Evolutionary conservation across 2,888 invertebrate genomes (phyloP), one percentile per base, ranked within the genome.

Genomic region (Fragum whitleyi): DNA sequence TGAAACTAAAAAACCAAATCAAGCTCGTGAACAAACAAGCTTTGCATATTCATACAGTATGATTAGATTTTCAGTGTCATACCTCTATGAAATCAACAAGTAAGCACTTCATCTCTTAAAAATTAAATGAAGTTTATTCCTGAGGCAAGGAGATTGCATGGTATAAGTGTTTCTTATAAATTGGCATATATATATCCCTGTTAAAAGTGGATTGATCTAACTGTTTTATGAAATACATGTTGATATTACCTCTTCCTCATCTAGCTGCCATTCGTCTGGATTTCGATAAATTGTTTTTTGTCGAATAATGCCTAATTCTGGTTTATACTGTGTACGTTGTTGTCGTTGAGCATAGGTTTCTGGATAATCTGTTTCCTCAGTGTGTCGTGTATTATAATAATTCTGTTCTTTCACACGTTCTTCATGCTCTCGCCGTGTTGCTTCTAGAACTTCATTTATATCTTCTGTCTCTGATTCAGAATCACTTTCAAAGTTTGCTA

Each of bases 321-420:
- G 85, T 23, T 85, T 28, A 76, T 83, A 80, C 47, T 90, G 81
- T 81, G 88, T 81, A 78, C 90, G 82, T 67, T 86, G 87, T 55
- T 84, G 67, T 42, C 87, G 77, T 28, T 90, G 89, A 42, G 88
- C 90, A 62, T 90, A 90, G 0, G 89, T 88, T 62, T 90, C 90
- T 29, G 90, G 88, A 26, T 74, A 80, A 11, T 39, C 51, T 14
- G 69, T 73, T 36, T 71, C 51, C 14, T 70, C 19, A 19, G 21
- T 53, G 14, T 77, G 72, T 14, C 39, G n/a, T 5, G 62, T 16
- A 32, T 70, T 79, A n/a, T 57, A 26, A 55, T 67, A 65, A 26
- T 74, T 77, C 36, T 73, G 71, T 70, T 77, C 75, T 47, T 59
- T 68, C 0, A 61, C 32, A 0, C 55, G 23, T 55, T 72, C 42